Conservation (phyloP, 2,888 invertebrate species). For the Cosmorhoe ocellata region DNA sequence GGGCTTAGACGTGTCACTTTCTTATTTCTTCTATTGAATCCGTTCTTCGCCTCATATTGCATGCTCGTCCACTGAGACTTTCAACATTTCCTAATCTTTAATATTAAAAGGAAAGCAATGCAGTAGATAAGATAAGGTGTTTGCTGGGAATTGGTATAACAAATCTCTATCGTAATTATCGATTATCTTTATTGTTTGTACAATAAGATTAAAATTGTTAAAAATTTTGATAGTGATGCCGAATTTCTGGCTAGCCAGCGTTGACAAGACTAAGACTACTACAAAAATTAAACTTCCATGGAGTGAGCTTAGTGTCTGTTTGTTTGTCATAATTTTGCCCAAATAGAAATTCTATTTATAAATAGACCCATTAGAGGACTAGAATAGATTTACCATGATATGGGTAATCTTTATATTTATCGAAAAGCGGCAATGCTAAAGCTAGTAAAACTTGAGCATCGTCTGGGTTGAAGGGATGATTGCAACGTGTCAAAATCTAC, state of each 20-base stretch:
- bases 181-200: constrained; percentile 4
- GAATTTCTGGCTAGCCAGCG: not conserved
- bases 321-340: too few relatives aligned
- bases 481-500: constrained; percentile 69
- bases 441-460: constrained; percentile 21
- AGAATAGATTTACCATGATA: too few relatives aligned
- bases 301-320: too few relatives aligned
- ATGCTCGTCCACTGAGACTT: constrained; percentile 32
- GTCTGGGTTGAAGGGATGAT: constrained; percentile 60
- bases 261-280: not conserved
- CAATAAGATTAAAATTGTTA: not conserved
- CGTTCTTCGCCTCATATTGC: constrained; percentile 37
- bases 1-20: constrained; percentile 79
- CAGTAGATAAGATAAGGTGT: constrained; percentile 23
- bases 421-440: not conserved
- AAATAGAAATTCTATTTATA: too few relatives aligned
- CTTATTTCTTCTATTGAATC: constrained; percentile 34
- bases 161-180: constrained; percentile 18
- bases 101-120: constrained; percentile 20
- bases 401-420: too few relatives aligned
- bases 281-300: too few relatives aligned
- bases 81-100: constrained; percentile 17
- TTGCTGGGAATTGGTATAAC: constrained; percentile 15
- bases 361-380: too few relatives aligned
- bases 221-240: not conserved